Percentiles rank a stretch among this genome's conserved stretches.
Evolutionary conservation across 2,113 vertebrate species (phyloP).

Genomic region (Typhlomys cinereus): DNA sequence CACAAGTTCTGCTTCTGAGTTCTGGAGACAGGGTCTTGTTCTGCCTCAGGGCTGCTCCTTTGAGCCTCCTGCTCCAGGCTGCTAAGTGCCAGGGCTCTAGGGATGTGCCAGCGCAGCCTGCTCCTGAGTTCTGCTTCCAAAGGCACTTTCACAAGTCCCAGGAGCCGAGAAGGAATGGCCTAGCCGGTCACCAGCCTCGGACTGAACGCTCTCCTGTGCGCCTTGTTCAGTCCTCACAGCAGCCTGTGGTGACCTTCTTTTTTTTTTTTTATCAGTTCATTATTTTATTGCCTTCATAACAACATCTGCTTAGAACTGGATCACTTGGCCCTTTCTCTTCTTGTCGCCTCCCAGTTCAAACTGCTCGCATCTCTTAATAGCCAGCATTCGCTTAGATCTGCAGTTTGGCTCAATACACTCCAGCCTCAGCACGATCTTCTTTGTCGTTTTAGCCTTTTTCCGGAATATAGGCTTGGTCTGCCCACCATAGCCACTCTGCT

Average conservation of each 20-base stretch:
- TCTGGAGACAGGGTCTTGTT: not conserved
- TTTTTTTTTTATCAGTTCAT: too few species aligned
- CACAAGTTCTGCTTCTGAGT: not conserved
- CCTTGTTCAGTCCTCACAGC: not conserved
- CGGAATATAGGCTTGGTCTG: too few species aligned
- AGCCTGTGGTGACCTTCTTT: accelerated
- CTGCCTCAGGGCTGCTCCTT: not conserved
- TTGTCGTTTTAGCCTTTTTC: too few species aligned
- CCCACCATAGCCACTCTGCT: too few species aligned
- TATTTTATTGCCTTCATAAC: too few species aligned
- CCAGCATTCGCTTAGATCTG: too few species aligned
- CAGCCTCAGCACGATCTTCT: too few species aligned
- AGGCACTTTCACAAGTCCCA: not conserved
- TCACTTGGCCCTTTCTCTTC: too few species aligned
- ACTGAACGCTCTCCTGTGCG: not conserved
- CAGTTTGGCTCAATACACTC: too few species aligned
- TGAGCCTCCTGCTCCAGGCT: not conserved
- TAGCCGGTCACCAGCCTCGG: not conserved
- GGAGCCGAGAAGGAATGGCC: not conserved
- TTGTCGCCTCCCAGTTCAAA: too few species aligned
- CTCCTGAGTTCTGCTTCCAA: not conserved
- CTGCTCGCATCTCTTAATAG: too few species aligned
- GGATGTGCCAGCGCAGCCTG: not conserved
- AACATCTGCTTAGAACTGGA: too few species aligned
- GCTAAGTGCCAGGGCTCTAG: not conserved